phyloP scores from a whole-genome alignment of 2,888 invertebrate species.

The Erannis defoliaria region DNA sequence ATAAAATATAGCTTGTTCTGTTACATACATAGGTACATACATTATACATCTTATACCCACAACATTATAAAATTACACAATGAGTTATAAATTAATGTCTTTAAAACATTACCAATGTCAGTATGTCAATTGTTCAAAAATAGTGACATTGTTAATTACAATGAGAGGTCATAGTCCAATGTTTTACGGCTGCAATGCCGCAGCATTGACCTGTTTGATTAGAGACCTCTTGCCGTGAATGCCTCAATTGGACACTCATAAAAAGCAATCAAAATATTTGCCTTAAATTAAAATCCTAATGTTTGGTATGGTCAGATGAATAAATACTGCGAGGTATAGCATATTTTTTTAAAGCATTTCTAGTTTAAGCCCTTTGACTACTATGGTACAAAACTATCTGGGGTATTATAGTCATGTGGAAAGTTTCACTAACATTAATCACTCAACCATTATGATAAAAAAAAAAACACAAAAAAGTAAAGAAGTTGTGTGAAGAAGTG shows the following conservation, averaged over 20 bases:
- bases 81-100: background rate
- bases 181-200: slow-evolving; percentile 41
- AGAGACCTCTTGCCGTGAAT: slow-evolving; percentile 44
- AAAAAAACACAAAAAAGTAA: too few species aligned
- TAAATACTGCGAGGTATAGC: background rate
- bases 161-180: slow-evolving; percentile 40
- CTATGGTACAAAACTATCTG: too few species aligned
- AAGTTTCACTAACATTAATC: too few species aligned
- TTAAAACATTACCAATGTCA: slow-evolving; percentile 14
- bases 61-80: too few species aligned
- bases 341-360: background rate
- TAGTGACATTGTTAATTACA: slow-evolving; percentile 36
- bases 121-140: slow-evolving; percentile 31
- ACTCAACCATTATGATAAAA: too few species aligned
- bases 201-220: slow-evolving; percentile 55
- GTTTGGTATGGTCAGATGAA: background rate
- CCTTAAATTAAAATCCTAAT: slow-evolving; percentile 23
- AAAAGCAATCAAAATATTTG: slow-evolving; percentile 37
- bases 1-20: too few species aligned
- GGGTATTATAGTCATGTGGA: too few species aligned
- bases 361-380: too few species aligned
- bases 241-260: slow-evolving; percentile 49
- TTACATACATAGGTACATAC: too few species aligned
- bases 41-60: background rate
- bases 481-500: too few species aligned